Conservation (phyloP, 2,888 invertebrate genomes). For the Camptogramma bilineatum region DNA sequence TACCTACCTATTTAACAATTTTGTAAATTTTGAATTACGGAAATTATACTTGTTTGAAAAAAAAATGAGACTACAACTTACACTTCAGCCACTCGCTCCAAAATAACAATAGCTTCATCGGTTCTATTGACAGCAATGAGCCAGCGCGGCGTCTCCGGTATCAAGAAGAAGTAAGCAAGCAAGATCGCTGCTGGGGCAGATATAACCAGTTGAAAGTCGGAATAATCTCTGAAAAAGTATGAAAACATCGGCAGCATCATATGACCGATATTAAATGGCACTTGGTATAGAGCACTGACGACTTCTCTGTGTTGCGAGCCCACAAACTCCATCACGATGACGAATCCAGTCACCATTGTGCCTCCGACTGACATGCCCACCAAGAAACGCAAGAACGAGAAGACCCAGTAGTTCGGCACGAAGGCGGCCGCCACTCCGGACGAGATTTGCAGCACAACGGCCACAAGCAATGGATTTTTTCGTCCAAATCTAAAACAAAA, state of each 20-base stretch:
- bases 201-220: conserved; percentile 87
- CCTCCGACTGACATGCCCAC: conserved; percentile 92
- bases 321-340: conserved; percentile 88
- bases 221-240: conserved; percentile 88
- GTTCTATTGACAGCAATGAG: conserved; percentile 88
- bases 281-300: conserved; percentile 88
- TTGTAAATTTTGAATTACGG: too few species aligned
- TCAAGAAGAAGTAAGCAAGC: conserved; percentile 87
- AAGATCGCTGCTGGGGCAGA: conserved; percentile 86
- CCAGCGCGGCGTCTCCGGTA: conserved; percentile 94
- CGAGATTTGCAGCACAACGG: conserved; percentile 89
- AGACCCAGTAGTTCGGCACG: conserved; percentile 86
- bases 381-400: conserved; percentile 88
- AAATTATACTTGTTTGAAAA: neutral
- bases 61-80: conserved; percentile 48
- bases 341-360: conserved; percentile 89
- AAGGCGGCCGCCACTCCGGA: conserved; percentile 89
- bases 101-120: conserved; percentile 87
- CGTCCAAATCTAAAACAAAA: conserved; percentile 88
- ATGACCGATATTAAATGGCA: conserved; percentile 89
- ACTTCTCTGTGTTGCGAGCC: conserved; percentile 84
- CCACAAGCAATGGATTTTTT: conserved; percentile 88
- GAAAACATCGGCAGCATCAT: conserved; percentile 86
- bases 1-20: neutral
- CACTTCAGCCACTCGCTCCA: conserved; percentile 87